These are phyloP conservation scores for Castor canadensis DNA, from an alignment of 2,113 vertebrate genomes.

Conservation along the genomic window DNA sequence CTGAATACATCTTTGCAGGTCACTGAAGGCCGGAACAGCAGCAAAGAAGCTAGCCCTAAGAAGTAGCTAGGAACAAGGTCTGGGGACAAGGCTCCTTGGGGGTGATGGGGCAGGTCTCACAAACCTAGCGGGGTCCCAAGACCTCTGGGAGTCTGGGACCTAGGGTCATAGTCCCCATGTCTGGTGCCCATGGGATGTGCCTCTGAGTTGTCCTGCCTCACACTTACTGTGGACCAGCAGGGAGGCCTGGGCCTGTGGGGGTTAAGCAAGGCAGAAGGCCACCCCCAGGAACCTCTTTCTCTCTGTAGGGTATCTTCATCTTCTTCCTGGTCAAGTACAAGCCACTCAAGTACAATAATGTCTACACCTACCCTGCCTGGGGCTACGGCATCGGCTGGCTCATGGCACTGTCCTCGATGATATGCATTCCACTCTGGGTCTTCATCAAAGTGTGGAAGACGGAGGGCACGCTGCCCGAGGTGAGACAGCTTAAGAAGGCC, in stretches of 20 bases:
- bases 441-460: constrained; percentile 93
- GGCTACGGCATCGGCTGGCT: constrained; percentile 99
- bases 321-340: constrained; percentile 99
- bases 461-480: constrained; percentile 94
- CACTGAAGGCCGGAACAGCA: neutral
- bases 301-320: constrained; percentile 93
- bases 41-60: neutral
- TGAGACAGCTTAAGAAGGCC: constrained; percentile 77
- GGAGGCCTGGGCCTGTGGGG: too few relatives aligned
- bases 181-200: too few relatives aligned
- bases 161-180: too few relatives aligned
- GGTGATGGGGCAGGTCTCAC: fast-evolving
- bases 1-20: neutral
- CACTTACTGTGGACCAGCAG: neutral
- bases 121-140: neutral
- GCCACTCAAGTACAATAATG: constrained; percentile 97
- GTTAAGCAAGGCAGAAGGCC: neutral
- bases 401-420: constrained; percentile 98
- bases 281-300: neutral
- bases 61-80: neutral
- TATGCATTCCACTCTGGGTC: constrained; percentile 95
- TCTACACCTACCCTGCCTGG: constrained; percentile 98
- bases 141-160: neutral
- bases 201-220: neutral
- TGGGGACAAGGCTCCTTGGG: neutral